phyloP scores from a whole-genome alignment of 2,113 vertebrate species.

The Ctenomys sociabilis region DNA sequence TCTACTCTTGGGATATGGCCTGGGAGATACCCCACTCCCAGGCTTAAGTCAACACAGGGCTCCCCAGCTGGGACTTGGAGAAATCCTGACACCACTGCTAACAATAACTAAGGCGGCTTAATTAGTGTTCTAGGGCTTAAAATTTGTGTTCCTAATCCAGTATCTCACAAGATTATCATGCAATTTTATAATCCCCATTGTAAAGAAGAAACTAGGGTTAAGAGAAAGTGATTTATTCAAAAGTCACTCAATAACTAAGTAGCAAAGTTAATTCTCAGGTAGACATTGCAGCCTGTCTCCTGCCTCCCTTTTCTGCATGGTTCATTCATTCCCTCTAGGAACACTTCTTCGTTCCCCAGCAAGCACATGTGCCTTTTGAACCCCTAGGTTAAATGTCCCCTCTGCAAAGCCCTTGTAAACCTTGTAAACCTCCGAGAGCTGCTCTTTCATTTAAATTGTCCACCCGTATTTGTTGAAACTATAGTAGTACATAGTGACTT shows the following conservation, averaged over 20 bases:
- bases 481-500: not conserved
- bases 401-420: not conserved
- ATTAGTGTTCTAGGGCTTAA: not conserved
- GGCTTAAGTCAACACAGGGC: not conserved
- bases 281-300: not conserved
- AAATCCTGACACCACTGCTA: not conserved
- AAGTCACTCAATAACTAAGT: not conserved
- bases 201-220: not conserved
- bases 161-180: not conserved
- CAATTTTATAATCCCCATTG: not conserved
- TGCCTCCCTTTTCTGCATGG: not conserved
- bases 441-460: not conserved
- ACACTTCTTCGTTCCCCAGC: not conserved
- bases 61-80: not conserved
- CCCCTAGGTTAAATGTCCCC: not conserved
- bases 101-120: not conserved
- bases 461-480: not conserved
- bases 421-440: not conserved
- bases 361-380: not conserved
- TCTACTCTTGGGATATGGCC: not conserved
- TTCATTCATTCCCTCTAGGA: too few species aligned
- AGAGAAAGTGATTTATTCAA: not conserved
- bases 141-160: not conserved
- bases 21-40: not conserved
- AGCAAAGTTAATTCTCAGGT: not conserved